Base-by-base conservation (phyloP, 2,113 vertebrate species). In the Carassius auratus region DNA sequence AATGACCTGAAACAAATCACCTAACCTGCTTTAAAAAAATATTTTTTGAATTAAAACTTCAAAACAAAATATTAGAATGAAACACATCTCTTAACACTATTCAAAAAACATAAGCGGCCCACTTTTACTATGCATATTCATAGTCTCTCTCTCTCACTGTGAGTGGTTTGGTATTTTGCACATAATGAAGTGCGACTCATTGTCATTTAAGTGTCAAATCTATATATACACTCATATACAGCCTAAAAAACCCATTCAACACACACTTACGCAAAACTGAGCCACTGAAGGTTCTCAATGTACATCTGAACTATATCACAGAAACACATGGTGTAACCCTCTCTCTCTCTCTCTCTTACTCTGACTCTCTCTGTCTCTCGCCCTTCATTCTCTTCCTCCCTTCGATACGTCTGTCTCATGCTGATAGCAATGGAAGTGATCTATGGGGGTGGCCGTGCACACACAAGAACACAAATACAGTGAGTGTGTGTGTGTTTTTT, bases 381-480 rank as follows among this genome's bases (percentile, higher is more conserved):
- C 9, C 59, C 55, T 52, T 52, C 57, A 23, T 36, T 26, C 50
- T 45, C 8, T 74, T 12, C 8, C 15, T 73, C 42, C 71, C 50
- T 48, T 26, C 33, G 71, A 26, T 75, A 8, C n/a, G 69, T 81
- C 83, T 87, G 86, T 45, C 83, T 81, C 42, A 59, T 85, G 64
- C 78, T 81, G 86, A 87, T 87, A 85, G 78, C 78, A 77, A 76
- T 87, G 86, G 71, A 73, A 87, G 79, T 85, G 62, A 76, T 77
- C 85, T 86, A 84, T 52, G 77, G 75, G 19, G 86, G 83, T 81
- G 61, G 82, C 80, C 83, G 57, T 33, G 26, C 38, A 77, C 66
- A 81, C 38, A 86, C 68, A 62, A 55, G 57, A 21, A 55, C 26
- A 48, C n/a, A 74, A 5, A 1, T 13, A 50, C n/a, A 15, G 73